Evolutionary conservation across 2,113 vertebrate species (phyloP), one percentile per base, ranked within the genome.

Genomic region (Paraplagusia blochii): DNA sequence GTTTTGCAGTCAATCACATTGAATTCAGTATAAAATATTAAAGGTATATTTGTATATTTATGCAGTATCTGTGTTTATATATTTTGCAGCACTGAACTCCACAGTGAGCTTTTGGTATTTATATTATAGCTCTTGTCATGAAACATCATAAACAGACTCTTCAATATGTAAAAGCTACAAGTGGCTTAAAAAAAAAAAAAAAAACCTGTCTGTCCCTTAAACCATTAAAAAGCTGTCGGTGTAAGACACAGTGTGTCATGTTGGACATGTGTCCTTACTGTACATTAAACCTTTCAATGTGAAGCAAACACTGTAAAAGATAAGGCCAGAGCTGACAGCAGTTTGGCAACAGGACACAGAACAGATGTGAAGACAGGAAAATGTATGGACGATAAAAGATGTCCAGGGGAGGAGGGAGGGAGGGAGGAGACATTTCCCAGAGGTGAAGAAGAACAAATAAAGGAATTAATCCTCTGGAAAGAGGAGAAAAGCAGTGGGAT

Each of bases 391-490:
- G 71, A 76, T 65, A 69, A 80, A 74, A 71, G 63, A 77, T 1
- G 46, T 8, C 3, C 36, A 75, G 62, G 61, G 63, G 46, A 55
- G 60, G 63, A 53, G 72, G 22, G 22, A 6, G 22, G 3, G 22
- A 4, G 22, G 3, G 22, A 29, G 22, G 22, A 57, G 62, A 59
- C 14, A 6, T 5, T 7, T 74, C 79, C 66, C 70, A 5, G 49
- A 63, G 78, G 75, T 72, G 1, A 39, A 44, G 42, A 51, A 55
- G 70, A 80, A 69, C 66, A 76, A 83, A 74, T 47, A 74, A 59
- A 71, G 38, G 53, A 56, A 68, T 58, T 86, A 86, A 88, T 86
- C 85, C 83, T 63, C 63, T 65, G 55, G 58, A 75, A 74, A 80
- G 74, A 79, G 16, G 64, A 74, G 72, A 49, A 48, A 65, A 77